Percentiles rank a stretch among this genome's conserved stretches.
phyloP scores from a whole-genome alignment of 2,888 invertebrate genomes.

The Hypsopygia costalis region DNA sequence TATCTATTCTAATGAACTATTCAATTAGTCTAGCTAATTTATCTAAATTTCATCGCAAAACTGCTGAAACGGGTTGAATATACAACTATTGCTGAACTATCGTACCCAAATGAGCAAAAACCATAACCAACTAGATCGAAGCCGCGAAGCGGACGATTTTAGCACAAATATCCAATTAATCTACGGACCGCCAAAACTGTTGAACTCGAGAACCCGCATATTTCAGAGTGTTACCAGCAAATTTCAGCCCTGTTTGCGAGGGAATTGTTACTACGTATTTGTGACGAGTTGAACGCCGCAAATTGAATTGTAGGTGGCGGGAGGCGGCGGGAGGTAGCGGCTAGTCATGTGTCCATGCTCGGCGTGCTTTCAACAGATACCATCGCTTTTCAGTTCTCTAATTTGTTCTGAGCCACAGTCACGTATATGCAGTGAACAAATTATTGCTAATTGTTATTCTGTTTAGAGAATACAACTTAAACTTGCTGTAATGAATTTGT shows the following conservation, averaged over 20 bases:
- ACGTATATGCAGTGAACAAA: no score
- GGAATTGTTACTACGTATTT: slow-evolving; percentile 15
- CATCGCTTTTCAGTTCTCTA: slow-evolving; percentile 19
- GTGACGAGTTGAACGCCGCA: slow-evolving; percentile 24
- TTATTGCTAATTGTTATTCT: no score
- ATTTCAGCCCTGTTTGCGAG: background rate
- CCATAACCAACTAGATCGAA: no score
- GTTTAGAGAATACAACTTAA: no score
- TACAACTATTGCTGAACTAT: no score
- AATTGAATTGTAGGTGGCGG: slow-evolving; percentile 33
- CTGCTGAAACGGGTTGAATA: no score
- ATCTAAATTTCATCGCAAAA: no score
- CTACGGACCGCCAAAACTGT: background rate
- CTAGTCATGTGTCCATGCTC: slow-evolving; percentile 16
- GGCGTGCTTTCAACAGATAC: slow-evolving; percentile 22
- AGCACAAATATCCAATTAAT: background rate
- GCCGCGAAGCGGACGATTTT: no score
- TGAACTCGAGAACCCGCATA: background rate
- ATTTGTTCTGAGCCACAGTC: slow-evolving; percentile 12
- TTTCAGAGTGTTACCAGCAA: slow-evolving; percentile 3
- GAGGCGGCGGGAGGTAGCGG: background rate
- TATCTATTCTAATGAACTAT: no score
- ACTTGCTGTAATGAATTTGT: no score
- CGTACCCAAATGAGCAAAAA: no score
- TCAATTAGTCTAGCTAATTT: no score